Evolutionary conservation across 2,797 vertebrate genomes (phyloP).

Genomic region (Pseudocheirus occidentalis): DNA sequence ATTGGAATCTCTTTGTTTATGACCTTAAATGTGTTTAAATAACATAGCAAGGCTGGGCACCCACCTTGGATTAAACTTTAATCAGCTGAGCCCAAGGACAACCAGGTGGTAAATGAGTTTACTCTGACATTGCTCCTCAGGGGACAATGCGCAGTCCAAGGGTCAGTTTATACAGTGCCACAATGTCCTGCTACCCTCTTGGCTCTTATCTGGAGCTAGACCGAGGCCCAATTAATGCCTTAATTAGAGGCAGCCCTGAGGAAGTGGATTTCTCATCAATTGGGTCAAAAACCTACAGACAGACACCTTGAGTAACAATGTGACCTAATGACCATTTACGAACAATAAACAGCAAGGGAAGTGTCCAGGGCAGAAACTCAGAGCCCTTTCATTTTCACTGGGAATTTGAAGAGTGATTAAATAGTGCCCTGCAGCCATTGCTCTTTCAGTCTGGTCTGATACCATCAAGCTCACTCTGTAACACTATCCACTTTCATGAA

Average conservation of each 20-base stretch:
- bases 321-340: constrained; percentile 65
- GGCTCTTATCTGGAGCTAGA: constrained; percentile 52
- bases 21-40: constrained; percentile 86
- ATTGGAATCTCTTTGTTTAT: constrained; percentile 82
- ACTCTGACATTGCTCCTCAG: constrained; percentile 82
- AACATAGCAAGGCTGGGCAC: constrained; percentile 83
- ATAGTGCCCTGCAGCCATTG: neutral
- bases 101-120: constrained; percentile 86
- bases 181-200: constrained; percentile 59
- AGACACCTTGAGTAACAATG: constrained; percentile 59
- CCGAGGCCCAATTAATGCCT: constrained; percentile 9
- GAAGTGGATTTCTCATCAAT: constrained; percentile 41
- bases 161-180: constrained; percentile 68
- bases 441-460: neutral
- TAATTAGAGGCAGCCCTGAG: neutral
- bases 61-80: constrained; percentile 88
- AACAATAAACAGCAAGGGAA: constrained; percentile 69
- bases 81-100: constrained; percentile 87
- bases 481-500: neutral
- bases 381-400: constrained; percentile 67
- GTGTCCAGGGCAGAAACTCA: constrained; percentile 72
- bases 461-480: neutral
- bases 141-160: constrained; percentile 76
- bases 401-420: neutral
- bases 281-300: constrained; percentile 15